Base-by-base conservation (phyloP, 2,888 invertebrate genomes). In the Zaprionus lineosus region DNA sequence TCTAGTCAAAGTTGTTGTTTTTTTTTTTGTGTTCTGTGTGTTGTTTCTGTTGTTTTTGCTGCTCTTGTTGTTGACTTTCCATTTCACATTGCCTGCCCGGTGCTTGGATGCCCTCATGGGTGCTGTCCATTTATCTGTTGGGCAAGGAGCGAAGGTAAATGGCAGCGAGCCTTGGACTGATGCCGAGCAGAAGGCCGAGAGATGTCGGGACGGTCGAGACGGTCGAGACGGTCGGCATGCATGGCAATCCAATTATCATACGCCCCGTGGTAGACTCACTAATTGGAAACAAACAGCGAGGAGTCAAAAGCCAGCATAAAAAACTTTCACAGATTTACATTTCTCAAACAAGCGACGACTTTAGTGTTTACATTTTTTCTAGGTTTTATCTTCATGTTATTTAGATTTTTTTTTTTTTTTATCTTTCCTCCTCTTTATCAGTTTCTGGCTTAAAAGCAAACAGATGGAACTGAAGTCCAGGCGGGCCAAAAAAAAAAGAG, bases 201-300 rank as follows among this genome's bases (percentile, higher is more conserved):
- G n/a, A n/a, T n/a, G n/a, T n/a, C n/a, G n/a, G n/a, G n/a, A n/a
- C n/a, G n/a, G n/a, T n/a, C n/a, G n/a, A n/a, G n/a, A n/a, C n/a
- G n/a, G n/a, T n/a, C n/a, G n/a, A n/a, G n/a, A n/a, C n/a, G n/a
- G n/a, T n/a, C n/a, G 29, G 12, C 77, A 72, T 81, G 65, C 69
- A 82, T 84, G 63, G 74, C 84, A 74, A 78, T 84, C 85, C 84
- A 84, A 78, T 84, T 78, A 84, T 82, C 78, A 81, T 74, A 64
- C 83, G 61, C 67, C 78, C 67, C 74, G 59, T 75, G 76, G 77
- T 72, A 51, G 61, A 46, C 68, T 52, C 57, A 67, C 78, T 78
- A 78, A 78, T 78, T 78, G 78, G 84, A 84, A 84, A 77, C 78
- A 78, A 78, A 78, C 83, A 78, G 74, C 78, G 74, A 71, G 62